A percentile compares a stretch with the other conserved stretches of the same genome.
Conservation (phyloP, 2,888 invertebrate species). For the Miltochrista miniata region DNA sequence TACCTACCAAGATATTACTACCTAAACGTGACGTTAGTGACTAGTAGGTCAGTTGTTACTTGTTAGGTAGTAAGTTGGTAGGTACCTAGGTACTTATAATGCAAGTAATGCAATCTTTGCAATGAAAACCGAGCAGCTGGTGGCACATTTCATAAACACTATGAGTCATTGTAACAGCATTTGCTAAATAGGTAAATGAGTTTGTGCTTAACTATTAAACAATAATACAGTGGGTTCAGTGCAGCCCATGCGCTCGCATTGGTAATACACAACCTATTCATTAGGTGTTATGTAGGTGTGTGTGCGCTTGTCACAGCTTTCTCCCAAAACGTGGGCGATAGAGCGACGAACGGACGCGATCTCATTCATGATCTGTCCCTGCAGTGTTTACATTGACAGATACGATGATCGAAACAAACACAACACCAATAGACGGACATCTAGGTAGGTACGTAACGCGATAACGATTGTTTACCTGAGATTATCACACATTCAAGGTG, state of each 20-base stretch:
- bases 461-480: conserved; percentile 78
- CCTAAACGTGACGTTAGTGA: no score
- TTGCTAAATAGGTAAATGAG: conserved; percentile 10
- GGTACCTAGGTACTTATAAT: background rate
- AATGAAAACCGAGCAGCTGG: background rate
- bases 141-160: background rate
- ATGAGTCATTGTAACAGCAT: conserved; percentile 18
- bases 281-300: conserved; percentile 34
- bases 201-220: conserved; percentile 22
- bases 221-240: conserved; percentile 26
- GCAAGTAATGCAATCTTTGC: background rate
- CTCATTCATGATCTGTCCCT: conserved; percentile 62
- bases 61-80: no score
- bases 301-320: conserved; percentile 51
- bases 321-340: conserved; percentile 73
- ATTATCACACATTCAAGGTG: conserved; percentile 70
- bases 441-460: conserved; percentile 39
- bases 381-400: conserved; percentile 53
- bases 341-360: conserved; percentile 35
- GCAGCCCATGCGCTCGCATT: conserved; percentile 17
- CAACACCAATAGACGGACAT: conserved; percentile 58
- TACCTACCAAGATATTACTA: no score
- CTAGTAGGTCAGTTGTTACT: no score
- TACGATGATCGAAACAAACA: conserved; percentile 50
- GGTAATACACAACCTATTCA: conserved; percentile 3